Evolutionary conservation across 2,888 invertebrate genomes (phyloP).

Genomic region (Azorinus chamasolen): DNA sequence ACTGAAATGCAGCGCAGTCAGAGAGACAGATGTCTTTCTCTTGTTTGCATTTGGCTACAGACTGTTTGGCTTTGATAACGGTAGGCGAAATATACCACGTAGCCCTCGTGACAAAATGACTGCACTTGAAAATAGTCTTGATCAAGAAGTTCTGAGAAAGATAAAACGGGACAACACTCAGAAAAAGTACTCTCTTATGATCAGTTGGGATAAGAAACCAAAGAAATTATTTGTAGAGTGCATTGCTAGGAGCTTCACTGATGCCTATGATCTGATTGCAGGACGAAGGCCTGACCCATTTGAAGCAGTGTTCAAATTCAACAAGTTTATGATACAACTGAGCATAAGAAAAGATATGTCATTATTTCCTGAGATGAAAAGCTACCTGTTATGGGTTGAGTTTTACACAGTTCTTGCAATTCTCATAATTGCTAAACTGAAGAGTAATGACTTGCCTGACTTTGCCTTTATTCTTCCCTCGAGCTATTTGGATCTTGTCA

Average conservation of each 20-base stretch:
- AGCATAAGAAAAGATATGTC: slow-evolving; percentile 20
- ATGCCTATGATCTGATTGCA: slow-evolving; percentile 56
- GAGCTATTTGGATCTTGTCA: slow-evolving; percentile 56
- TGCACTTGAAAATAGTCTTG: slow-evolving; percentile 33
- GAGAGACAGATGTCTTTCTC: slow-evolving; percentile 38
- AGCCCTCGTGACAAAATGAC: slow-evolving; percentile 6
- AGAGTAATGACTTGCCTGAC: slow-evolving; percentile 22
- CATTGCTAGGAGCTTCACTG: slow-evolving; percentile 58
- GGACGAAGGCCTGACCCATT: slow-evolving; percentile 49
- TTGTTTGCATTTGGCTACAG: slow-evolving; percentile 38
- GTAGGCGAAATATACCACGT: too few relatives aligned
- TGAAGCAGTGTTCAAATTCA: slow-evolving; percentile 69
- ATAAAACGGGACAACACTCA: too few relatives aligned
- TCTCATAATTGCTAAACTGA: slow-evolving; percentile 63
- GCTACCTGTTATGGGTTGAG: slow-evolving; percentile 75
- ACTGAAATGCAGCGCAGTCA: slow-evolving; percentile 21
- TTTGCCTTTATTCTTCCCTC: slow-evolving; percentile 62
- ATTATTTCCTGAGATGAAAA: slow-evolving; percentile 64
- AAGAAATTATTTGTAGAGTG: slow-evolving; percentile 37
- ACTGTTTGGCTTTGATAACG: slow-evolving; percentile 36
- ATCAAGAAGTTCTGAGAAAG: background rate
- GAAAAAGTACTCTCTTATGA: too few relatives aligned
- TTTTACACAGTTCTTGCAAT: slow-evolving; percentile 65
- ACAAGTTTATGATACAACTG: slow-evolving; percentile 67
- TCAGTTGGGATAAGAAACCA: too few relatives aligned